phyloP scores from a whole-genome alignment of 1,140 invertebrate genomes.

The Panulirus ornatus region DNA sequence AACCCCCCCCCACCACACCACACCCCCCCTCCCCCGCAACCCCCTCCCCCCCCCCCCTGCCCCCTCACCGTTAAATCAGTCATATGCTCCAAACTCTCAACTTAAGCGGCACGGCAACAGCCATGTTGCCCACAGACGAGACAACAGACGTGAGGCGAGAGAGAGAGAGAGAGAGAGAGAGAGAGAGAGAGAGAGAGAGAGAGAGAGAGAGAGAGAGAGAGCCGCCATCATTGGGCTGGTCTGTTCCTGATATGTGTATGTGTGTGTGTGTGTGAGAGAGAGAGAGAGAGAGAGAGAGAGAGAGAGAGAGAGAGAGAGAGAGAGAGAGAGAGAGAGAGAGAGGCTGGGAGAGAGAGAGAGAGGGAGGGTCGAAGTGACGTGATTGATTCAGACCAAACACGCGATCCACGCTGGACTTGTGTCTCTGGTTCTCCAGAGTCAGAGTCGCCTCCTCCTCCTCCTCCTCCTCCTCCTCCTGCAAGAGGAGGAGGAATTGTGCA shows the following conservation, averaged over 20 bases:
- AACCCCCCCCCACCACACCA: constrained; percentile 18
- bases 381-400: constrained; percentile 71
- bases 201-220: constrained; percentile 10
- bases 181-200: constrained; percentile 10
- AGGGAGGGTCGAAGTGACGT: constrained; percentile 43
- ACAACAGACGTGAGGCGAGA: not conserved
- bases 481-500: constrained; percentile 46
- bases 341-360: not conserved
- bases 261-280: no score
- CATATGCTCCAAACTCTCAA: constrained; percentile 27
- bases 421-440: constrained; percentile 43
- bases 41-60: not conserved
- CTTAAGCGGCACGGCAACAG: constrained; percentile 20
- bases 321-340: not conserved
- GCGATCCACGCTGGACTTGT: constrained; percentile 59
- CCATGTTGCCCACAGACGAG: not conserved
- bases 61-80: constrained; percentile 52
- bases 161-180: constrained; percentile 18
- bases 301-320: not conserved
- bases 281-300: constrained; percentile 9
- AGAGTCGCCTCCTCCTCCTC: no score
- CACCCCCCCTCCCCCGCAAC: no score
- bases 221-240: no score
- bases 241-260: no score
- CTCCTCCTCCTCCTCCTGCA: no score